Percentiles rank a stretch among this genome's conserved stretches.
Conservation (phyloP, 1,140 invertebrate genomes). For the Leptopilina clavipes region DNA sequence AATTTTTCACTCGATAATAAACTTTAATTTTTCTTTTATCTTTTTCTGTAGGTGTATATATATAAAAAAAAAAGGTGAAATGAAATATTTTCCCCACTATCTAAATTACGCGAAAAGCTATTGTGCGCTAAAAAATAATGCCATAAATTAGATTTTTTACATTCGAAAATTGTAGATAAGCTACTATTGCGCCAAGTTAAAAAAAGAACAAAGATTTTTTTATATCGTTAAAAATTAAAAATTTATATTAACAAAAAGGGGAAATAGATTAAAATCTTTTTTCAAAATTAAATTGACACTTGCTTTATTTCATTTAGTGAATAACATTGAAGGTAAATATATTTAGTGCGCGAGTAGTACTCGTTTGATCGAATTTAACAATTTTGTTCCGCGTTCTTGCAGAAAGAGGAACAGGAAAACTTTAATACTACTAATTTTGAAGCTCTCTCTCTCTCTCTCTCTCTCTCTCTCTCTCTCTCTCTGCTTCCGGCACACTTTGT, state of each 20-base stretch:
- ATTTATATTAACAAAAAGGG: too few relatives aligned
- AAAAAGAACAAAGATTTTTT: too few relatives aligned
- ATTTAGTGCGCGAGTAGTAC: too few relatives aligned
- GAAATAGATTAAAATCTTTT: too few relatives aligned
- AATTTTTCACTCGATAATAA: too few relatives aligned
- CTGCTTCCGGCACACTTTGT: slow-evolving; percentile 3
- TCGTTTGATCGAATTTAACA: background rate
- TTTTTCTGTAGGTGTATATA: background rate
- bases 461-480: too few relatives aligned
- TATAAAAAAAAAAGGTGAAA: background rate
- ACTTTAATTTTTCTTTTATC: background rate
- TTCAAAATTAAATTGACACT: too few relatives aligned
- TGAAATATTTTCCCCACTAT: background rate
- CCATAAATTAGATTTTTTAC: slow-evolving; percentile 2
- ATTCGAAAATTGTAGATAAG: background rate
- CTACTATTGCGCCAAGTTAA: background rate
- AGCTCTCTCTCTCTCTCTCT: too few relatives aligned
- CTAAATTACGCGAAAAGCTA: slow-evolving; percentile 7
- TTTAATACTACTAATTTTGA: slow-evolving; percentile 26
- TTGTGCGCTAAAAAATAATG: slow-evolving; percentile 9
- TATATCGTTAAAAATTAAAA: too few relatives aligned
- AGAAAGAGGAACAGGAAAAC: background rate
- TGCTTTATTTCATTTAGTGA: too few relatives aligned
- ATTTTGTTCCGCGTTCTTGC: background rate
- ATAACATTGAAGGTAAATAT: too few relatives aligned